Conservation (phyloP, 2,113 vertebrate species). For the Nannobrachium achirus region DNA sequence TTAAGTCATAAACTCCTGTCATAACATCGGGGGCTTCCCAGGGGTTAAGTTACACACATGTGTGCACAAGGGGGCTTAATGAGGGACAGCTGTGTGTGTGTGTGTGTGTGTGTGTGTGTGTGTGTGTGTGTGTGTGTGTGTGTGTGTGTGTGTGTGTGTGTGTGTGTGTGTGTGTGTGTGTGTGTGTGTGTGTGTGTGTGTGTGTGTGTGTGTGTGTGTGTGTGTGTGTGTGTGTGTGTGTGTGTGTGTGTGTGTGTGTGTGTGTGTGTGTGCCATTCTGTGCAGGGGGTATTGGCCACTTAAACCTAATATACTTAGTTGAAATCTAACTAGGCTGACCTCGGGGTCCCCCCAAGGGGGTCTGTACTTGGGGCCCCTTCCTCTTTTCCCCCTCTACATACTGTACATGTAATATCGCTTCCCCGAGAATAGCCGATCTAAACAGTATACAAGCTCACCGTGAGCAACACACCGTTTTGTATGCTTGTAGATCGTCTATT, state of each 20-base stretch:
- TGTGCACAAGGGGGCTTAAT: neutral
- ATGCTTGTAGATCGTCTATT: neutral
- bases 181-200: neutral
- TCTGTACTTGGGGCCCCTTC: too few relatives aligned
- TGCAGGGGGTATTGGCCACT: neutral
- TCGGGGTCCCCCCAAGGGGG: too few relatives aligned
- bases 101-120: neutral
- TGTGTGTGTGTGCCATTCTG: neutral
- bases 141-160: conserved; percentile 3
- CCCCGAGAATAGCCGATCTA: too few relatives aligned
- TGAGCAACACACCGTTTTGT: neutral
- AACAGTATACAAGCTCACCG: too few relatives aligned
- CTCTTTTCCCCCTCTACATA: too few relatives aligned
- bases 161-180: conserved; percentile 4
- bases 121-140: neutral
- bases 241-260: neutral
- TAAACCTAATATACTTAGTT: too few relatives aligned
- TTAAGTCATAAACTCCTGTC: conserved; percentile 1
- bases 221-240: neutral
- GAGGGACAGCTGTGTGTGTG: neutral
- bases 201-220: neutral
- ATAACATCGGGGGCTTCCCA: neutral
- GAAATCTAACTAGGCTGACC: too few relatives aligned
- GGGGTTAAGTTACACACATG: conserved; percentile 2
- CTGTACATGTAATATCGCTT: too few relatives aligned